phyloP scores from a whole-genome alignment of 2,888 invertebrate genomes.

The Doris montereyensis region DNA sequence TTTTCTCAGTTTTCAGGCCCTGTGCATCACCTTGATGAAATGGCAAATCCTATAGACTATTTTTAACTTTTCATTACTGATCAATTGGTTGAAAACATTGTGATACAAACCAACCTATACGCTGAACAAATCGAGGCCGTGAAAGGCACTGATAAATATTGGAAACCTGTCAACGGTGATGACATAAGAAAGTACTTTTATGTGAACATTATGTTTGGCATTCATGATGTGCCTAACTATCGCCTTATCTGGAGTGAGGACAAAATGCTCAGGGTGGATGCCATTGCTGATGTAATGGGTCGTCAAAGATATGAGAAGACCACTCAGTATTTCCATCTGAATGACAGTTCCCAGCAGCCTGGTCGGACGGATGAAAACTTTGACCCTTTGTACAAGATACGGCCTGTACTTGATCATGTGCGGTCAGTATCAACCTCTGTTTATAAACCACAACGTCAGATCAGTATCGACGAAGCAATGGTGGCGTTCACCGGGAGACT shows the following conservation, averaged over 20 bases:
- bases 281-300: conserved; percentile 12
- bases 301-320: conserved; percentile 14
- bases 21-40: neutral
- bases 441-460: conserved; percentile 1
- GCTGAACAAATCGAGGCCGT: neutral
- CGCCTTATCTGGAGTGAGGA: conserved; percentile 25
- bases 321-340: conserved; percentile 23
- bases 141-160: conserved; percentile 5
- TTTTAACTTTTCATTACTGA: conserved; percentile 2
- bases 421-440: neutral
- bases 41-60: neutral
- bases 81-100: neutral
- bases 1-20: too few species aligned
- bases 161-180: conserved; percentile 3
- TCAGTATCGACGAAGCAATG: conserved; percentile 30
- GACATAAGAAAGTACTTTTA: conserved; percentile 14
- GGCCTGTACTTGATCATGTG: conserved; percentile 13
- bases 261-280: conserved; percentile 8
- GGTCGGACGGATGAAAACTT: neutral
- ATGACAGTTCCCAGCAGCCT: neutral
- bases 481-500: conserved; percentile 25
- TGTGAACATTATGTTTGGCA: conserved; percentile 28
- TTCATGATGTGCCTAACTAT: conserved; percentile 1
- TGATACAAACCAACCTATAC: neutral
- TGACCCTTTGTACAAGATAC: conserved; percentile 31